Percentiles rank a stretch among this genome's conserved stretches.
Evolutionary conservation across 1,140 invertebrate genomes (phyloP).

Genomic region (Cyclina sinensis): DNA sequence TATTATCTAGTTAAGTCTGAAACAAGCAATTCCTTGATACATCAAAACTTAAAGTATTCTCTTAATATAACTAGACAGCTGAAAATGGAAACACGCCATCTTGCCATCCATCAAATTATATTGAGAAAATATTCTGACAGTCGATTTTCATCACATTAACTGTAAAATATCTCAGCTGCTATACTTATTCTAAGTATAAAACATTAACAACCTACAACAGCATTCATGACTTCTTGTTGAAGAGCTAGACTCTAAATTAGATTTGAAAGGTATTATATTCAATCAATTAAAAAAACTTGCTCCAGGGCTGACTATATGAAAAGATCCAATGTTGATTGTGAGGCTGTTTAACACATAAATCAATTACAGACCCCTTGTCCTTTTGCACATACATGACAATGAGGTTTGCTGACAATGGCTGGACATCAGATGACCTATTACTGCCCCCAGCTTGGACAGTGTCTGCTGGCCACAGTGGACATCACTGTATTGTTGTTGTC

Average conservation of each 20-base stretch:
- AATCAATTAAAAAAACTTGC: conserved; percentile 22
- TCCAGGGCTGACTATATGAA: not conserved
- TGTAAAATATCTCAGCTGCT: not conserved
- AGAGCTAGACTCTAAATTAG: conserved; percentile 8
- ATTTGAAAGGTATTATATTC: not conserved
- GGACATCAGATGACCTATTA: conserved; percentile 29
- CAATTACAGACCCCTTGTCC: not conserved
- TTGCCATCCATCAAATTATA: not conserved
- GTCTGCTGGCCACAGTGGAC: conserved; percentile 13
- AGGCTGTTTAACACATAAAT: conserved; percentile 27
- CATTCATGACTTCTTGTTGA: not conserved
- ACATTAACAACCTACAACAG: not conserved
- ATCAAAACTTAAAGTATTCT: not conserved
- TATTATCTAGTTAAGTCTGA: not conserved
- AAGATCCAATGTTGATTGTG: not conserved
- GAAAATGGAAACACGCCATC: not conserved
- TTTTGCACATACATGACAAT: conserved; percentile 29
- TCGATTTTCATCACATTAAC: not conserved
- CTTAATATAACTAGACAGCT: not conserved
- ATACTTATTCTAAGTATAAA: not conserved
- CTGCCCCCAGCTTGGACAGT: conserved; percentile 1
- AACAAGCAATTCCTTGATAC: not conserved
- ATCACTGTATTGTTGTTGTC: conserved; percentile 30
- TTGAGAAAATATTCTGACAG: not conserved
- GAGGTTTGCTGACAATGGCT: conserved; percentile 16